Evolutionary conservation across 2,113 vertebrate genomes (phyloP).

Genomic region (Bos indicus): DNA sequence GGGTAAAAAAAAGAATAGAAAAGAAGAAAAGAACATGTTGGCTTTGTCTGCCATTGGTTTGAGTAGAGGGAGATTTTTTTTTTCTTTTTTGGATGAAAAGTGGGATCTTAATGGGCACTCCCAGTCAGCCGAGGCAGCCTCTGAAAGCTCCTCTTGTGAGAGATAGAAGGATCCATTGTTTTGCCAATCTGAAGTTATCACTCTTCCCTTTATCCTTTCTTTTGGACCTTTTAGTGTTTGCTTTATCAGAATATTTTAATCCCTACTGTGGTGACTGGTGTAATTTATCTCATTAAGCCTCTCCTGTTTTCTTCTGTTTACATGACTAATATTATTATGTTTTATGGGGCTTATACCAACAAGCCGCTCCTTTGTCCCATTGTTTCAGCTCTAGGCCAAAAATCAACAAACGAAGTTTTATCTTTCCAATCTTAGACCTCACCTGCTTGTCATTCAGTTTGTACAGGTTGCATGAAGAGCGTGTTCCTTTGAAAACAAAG

Average conservation of each 20-base stretch:
- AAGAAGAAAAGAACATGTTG: not conserved
- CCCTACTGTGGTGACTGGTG: slow-evolving; percentile 58
- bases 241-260: slow-evolving; percentile 75
- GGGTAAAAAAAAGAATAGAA: not conserved
- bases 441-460: slow-evolving; percentile 61
- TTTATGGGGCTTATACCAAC: slow-evolving; percentile 63
- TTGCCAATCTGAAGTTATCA: slow-evolving; percentile 47
- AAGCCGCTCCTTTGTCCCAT: slow-evolving; percentile 61
- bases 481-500: slow-evolving; percentile 74
- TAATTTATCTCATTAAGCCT: slow-evolving; percentile 75
- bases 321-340: slow-evolving; percentile 67
- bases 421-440: slow-evolving; percentile 67
- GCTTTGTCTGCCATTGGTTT: not conserved
- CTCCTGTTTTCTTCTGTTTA: slow-evolving; percentile 74
- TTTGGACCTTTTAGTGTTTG: slow-evolving; percentile 30
- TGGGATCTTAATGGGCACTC: not conserved
- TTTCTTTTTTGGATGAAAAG: slow-evolving; percentile 4
- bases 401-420: slow-evolving; percentile 74
- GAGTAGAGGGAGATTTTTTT: not conserved
- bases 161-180: slow-evolving; percentile 53
- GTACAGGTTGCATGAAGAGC: slow-evolving; percentile 60
- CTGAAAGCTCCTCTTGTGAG: slow-evolving; percentile 54
- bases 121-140: not conserved
- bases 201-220: slow-evolving; percentile 58
- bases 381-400: slow-evolving; percentile 67